Percentiles rank a stretch among this genome's conserved stretches.
Conservation (phyloP, 2,113 vertebrate species). For the Sula dactylatra region DNA sequence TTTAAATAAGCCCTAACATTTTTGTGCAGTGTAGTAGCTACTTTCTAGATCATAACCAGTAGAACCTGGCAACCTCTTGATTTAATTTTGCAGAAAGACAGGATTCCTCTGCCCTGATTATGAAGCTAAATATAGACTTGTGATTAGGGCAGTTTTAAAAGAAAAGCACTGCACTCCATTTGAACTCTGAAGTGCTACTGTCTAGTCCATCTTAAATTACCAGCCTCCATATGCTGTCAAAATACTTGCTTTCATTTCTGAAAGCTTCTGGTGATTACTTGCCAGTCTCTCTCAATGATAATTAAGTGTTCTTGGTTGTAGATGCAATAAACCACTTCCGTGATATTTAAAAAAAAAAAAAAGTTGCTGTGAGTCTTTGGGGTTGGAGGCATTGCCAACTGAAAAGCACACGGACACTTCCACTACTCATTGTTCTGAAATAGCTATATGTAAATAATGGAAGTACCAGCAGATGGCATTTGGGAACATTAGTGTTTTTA, state of each 20-base stretch:
- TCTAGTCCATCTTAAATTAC: neutral
- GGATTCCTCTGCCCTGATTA: neutral
- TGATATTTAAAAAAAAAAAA: neutral
- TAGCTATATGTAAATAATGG: rapidly evolving
- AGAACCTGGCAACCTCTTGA: neutral
- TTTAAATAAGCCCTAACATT: neutral
- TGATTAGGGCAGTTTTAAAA: neutral
- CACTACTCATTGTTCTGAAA: rapidly evolving
- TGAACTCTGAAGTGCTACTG: rapidly evolving
- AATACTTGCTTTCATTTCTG: neutral
- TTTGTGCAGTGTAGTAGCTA: neutral
- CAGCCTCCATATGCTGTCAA: neutral
- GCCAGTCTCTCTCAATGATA: neutral
- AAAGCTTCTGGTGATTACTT: neutral
- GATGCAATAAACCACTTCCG: neutral
- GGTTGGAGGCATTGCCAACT: neutral
- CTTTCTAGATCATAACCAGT: neutral
- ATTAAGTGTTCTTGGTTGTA: neutral
- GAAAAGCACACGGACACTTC: rapidly evolving
- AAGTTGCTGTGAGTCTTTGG: neutral
- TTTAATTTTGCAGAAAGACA: neutral
- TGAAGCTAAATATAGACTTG: neutral
- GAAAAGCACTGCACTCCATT: neutral
- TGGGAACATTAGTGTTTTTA: rapidly evolving
- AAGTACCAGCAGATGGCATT: neutral